Base-by-base conservation (phyloP, 23 tunicate species). In the Ascidia mentula region DNA sequence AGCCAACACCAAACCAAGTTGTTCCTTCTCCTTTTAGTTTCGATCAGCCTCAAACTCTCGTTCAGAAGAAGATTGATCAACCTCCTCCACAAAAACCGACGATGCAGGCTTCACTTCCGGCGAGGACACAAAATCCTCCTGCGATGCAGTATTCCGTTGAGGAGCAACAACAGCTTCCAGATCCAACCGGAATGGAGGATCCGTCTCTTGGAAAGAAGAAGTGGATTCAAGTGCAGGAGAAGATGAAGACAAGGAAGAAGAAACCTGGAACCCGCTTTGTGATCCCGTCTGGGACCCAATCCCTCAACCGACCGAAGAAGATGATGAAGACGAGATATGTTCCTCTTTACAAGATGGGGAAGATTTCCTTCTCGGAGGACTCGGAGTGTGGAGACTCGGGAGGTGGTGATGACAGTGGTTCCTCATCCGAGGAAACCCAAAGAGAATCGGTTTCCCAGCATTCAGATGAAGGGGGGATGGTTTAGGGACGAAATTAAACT, bases 221-320 rank as follows among this genome's bases (percentile, higher is more conserved):
- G 46, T 36, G 34, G 34, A 46, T 37, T 12, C 40, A 74, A 18
- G 33, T 24, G 34, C 34, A 73, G 34, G 60, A 65, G 73, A 73
- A 73, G 26, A 80, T 20, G 28, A 24, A 69, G 30, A 1, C 45
- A 3, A 35, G 74, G 35, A 70, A 30, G 13, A 70, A 36, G 32
- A 9, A 9, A 2, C 35, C n/a, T 33, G n/a, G 74, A 32, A 34
- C 78, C 32, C 72, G 78, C 53, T 77, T 70, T 70, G 24, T 22
- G 3, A 32, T 77, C 33, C 78, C 89, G n/a, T 4, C 36, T 31
- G 89, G 89, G 20, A 85, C 89, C 72, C 89, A 85, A 38, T 77
- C 82, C n/a, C 73, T 85, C 22, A 85, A 77, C 72, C 77, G 89
- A 33, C 82, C 82, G 1, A 60, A 32, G 60, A 84, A 77, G 32